These are phyloP conservation scores for Lingula anatina DNA, from an alignment of 2,888 invertebrate species.

Conservation along the genomic window DNA sequence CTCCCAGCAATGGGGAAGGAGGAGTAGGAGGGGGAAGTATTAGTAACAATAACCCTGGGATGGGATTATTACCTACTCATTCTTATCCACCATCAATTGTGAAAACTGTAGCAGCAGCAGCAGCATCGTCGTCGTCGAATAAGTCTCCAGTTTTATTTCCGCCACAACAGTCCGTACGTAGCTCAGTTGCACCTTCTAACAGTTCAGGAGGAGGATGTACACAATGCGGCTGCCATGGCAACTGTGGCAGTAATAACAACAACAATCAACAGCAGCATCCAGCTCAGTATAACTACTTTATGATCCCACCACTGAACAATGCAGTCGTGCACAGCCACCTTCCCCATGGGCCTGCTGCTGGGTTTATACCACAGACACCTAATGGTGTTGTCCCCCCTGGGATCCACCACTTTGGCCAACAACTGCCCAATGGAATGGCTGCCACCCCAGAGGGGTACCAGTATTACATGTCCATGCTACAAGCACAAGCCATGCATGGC, in stretches of 20 bases:
- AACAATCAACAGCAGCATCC: no score
- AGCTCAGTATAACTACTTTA: conserved; percentile 2
- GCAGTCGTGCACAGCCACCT: conserved; percentile 3
- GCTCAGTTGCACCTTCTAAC: conserved; percentile 5
- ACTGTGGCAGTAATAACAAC: no score
- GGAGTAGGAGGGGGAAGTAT: conserved; percentile 8
- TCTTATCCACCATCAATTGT: no score
- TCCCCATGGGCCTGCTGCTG: conserved; percentile 2
- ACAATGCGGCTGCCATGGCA: conserved; percentile 23
- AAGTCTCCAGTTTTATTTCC: no score
- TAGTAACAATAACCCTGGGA: no score
- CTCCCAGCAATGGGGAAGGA: conserved; percentile 10
- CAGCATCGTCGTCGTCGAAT: no score
- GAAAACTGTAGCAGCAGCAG: no score
- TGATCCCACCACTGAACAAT: conserved; percentile 2
- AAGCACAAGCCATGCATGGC: conserved; percentile 10
- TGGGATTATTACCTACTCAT: no score
- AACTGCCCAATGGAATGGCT: conserved; percentile 18
- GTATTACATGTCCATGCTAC: conserved; percentile 7
- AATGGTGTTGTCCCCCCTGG: conserved; percentile 7
- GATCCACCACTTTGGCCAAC: conserved; percentile 12
- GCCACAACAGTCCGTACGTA: no score
- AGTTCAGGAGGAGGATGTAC: conserved; percentile 14
- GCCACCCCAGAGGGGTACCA: conserved; percentile 15
- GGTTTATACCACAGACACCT: conserved; percentile 3